Evolutionary conservation across 2,113 vertebrate species (phyloP).

Genomic region (Mugil cephalus): DNA sequence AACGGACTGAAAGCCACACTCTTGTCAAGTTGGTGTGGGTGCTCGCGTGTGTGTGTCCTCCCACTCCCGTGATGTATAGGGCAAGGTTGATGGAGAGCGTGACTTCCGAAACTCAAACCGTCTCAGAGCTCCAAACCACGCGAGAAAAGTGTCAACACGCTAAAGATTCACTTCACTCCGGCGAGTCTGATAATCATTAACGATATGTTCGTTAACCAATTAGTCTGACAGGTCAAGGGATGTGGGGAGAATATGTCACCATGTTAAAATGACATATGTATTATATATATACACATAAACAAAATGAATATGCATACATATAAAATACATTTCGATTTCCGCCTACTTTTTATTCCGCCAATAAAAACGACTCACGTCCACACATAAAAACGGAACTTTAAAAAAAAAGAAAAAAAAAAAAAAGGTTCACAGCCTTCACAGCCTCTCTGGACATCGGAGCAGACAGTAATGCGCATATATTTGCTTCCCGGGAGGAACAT

Average conservation of each 20-base stretch:
- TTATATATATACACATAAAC: too few species aligned
- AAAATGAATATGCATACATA: background rate
- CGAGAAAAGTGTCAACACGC: constrained; percentile 3
- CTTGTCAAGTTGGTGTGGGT: background rate
- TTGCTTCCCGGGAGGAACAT: background rate
- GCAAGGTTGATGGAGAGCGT: constrained; percentile 43
- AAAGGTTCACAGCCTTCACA: background rate
- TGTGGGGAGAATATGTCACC: background rate
- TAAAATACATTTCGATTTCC: background rate
- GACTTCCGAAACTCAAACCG: constrained; percentile 53
- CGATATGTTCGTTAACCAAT: background rate
- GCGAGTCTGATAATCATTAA: background rate
- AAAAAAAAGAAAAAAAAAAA: background rate
- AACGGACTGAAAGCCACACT: constrained; percentile 24
- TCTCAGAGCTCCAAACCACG: constrained; percentile 44
- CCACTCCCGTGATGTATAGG: constrained; percentile 17
- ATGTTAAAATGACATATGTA: constrained; percentile 19
- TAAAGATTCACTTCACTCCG: background rate
- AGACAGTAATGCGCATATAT: background rate
- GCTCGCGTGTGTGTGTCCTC: background rate
- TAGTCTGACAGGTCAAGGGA: background rate
- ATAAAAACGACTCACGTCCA: constrained; percentile 8
- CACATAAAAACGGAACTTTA: constrained; percentile 40
- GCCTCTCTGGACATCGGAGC: background rate
- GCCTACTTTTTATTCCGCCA: background rate